Base-by-base conservation (phyloP, 2,888 invertebrate species). In the Chelonus formosanus region DNA sequence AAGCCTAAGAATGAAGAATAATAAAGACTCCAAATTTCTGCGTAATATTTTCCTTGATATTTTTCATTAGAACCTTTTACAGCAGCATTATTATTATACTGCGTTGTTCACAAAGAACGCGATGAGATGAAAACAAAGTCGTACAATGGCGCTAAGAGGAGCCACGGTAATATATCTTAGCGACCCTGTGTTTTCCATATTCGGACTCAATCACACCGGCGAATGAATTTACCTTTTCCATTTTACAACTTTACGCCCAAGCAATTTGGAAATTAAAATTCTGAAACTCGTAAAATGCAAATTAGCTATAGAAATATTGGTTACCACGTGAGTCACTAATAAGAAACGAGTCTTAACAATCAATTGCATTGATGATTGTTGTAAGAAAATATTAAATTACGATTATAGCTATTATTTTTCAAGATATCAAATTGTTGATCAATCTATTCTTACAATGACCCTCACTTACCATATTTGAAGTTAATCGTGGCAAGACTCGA, bases 11-110 rank as follows among this genome's bases (percentile, higher is more conserved):
- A 20, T 20, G 20, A 20, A 20, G 20, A 20, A 20, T 20, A 20
- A 20, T 20, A 78, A 80, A 80, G 78, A 78, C 69, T 74, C 70
- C 68, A 57, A 65, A 76, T 76, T 78, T 79, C 77, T 75, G 78
- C 69, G 73, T 78, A 66, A 65, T 67, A 62, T 58, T 67, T 70
- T 68, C 70, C 67, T 65, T 63, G 20, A 45, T 56, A 20, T 63
- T 69, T 65, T 64, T 62, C 65, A 32, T 44, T 57, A 43, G 43
- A 40, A 55, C 67, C 45, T 70, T 71, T 70, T 70, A 68, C 63
- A 57, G 68, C 69, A 70, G 72, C 66, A 70, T 71, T 40, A 63
- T 63, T 62, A 55, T 55, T 35, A 34, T 47, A 31, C 3, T 34
- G n/a, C 45, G 47, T n/a, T n/a, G 10, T 47, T 60, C 60, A 52